phyloP scores from a whole-genome alignment of 1,140 invertebrate genomes.

The Anastrepha ludens region DNA sequence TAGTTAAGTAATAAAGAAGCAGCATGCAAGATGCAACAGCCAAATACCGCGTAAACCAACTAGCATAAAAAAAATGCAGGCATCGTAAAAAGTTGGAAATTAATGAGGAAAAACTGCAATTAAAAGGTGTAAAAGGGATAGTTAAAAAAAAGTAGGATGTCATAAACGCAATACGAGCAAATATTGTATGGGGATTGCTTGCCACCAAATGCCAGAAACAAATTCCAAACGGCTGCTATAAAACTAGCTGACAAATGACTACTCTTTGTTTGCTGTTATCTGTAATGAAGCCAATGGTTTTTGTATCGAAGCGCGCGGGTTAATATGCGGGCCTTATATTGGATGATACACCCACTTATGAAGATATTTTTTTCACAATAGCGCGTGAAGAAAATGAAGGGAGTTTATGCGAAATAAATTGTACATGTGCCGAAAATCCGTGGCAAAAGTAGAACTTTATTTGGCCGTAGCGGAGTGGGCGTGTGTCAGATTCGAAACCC shows the following conservation, averaged over 20 bases:
- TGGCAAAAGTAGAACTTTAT: no score
- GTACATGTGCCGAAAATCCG: no score
- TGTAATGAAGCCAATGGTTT: no score
- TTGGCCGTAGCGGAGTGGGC: no score
- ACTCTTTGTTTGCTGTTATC: no score
- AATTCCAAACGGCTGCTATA: not conserved
- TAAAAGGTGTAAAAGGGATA: constrained; percentile 23
- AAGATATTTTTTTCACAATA: no score
- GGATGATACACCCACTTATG: no score
- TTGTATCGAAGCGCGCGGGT: no score
- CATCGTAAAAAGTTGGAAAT: not conserved
- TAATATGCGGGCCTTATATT: no score
- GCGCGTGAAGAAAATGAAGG: no score
- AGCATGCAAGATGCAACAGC: not conserved
- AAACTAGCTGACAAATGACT: not conserved
- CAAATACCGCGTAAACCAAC: not conserved
- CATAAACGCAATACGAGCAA: not conserved
- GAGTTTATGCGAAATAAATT: no score
- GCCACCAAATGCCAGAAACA: not conserved
- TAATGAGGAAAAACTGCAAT: constrained; percentile 41
- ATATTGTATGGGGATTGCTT: not conserved
- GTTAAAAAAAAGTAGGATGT: not conserved
- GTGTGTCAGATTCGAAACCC: no score
- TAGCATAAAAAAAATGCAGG: not conserved
- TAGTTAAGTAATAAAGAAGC: not conserved